These are phyloP conservation scores for Agonum fuliginosum DNA, from an alignment of 2,888 invertebrate species.

Conservation along the genomic window DNA sequence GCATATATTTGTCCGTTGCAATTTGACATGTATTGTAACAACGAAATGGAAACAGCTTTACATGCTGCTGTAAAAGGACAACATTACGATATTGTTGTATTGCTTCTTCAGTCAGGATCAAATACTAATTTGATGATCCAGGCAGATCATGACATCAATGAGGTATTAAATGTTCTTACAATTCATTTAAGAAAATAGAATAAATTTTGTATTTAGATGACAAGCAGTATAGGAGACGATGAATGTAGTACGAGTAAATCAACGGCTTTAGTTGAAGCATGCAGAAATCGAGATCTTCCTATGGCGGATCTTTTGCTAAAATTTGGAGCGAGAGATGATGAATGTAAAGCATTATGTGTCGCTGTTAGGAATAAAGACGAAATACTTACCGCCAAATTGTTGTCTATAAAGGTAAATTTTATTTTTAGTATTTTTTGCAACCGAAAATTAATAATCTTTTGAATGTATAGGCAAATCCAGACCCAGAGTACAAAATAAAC, in stretches of 20 bases:
- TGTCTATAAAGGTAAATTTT: slow-evolving; percentile 83
- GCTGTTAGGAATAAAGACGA: slow-evolving; percentile 85
- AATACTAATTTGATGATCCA: slow-evolving; percentile 85
- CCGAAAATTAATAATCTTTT: neutral
- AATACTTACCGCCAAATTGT: slow-evolving; percentile 83
- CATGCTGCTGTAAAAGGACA: slow-evolving; percentile 87
- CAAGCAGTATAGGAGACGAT: slow-evolving; percentile 72
- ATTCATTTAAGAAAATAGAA: slow-evolving; percentile 43
- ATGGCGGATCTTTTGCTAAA: slow-evolving; percentile 86
- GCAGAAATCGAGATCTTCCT: slow-evolving; percentile 79
- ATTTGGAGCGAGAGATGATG: slow-evolving; percentile 91
- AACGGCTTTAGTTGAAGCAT: slow-evolving; percentile 82
- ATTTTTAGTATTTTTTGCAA: slow-evolving; percentile 14
- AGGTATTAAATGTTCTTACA: slow-evolving; percentile 63
- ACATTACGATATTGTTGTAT: slow-evolving; percentile 82
- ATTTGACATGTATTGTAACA: slow-evolving; percentile 84
- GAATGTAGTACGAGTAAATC: slow-evolving; percentile 73
- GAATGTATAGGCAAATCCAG: slow-evolving; percentile 82
- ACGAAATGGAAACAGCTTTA: slow-evolving; percentile 87
- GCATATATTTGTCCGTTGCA: slow-evolving; percentile 81
- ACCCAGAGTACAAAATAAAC: slow-evolving; percentile 95
- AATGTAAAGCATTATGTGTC: slow-evolving; percentile 86
- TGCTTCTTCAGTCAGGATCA: slow-evolving; percentile 86
- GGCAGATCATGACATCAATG: slow-evolving; percentile 72
- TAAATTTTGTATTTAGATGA: slow-evolving; percentile 41